Conservation (phyloP, 2,888 invertebrate genomes). For the Leucophenga maculata region DNA sequence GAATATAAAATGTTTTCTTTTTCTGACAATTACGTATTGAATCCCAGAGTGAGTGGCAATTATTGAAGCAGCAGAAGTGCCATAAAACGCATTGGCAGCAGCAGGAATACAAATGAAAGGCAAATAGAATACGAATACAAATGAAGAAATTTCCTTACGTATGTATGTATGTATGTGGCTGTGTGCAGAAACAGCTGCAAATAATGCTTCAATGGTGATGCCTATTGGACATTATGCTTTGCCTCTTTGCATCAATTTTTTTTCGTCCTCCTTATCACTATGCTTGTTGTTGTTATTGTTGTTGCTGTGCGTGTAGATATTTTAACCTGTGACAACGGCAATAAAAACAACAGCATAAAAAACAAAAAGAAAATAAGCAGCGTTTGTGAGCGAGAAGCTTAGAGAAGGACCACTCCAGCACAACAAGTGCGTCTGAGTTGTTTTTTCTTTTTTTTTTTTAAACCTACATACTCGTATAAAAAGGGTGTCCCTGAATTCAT, state of each 20-base stretch:
- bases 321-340: slow-evolving; percentile 3
- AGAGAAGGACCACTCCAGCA: slow-evolving; percentile 10
- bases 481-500: no score
- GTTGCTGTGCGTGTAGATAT: not conserved
- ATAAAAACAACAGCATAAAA: not conserved
- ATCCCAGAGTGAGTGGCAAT: not conserved
- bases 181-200: slow-evolving; percentile 45
- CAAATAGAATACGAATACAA: slow-evolving; percentile 35
- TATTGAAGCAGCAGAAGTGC: not conserved
- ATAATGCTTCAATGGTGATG: slow-evolving; percentile 23
- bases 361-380: not conserved
- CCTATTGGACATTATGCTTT: no score
- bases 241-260: not conserved
- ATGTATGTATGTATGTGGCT: slow-evolving; percentile 14
- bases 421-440: slow-evolving; percentile 24
- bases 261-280: not conserved
- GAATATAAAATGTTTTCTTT: no score
- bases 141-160: slow-evolving; percentile 13
- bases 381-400: not conserved
- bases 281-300: slow-evolving; percentile 1
- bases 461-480: not conserved
- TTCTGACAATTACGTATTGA: no score
- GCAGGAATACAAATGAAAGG: not conserved
- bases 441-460: not conserved
- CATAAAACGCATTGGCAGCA: not conserved